Evolutionary conservation across 2,888 invertebrate genomes (phyloP), one percentile per base, ranked within the genome.

Genomic region (Heliconius hortense): DNA sequence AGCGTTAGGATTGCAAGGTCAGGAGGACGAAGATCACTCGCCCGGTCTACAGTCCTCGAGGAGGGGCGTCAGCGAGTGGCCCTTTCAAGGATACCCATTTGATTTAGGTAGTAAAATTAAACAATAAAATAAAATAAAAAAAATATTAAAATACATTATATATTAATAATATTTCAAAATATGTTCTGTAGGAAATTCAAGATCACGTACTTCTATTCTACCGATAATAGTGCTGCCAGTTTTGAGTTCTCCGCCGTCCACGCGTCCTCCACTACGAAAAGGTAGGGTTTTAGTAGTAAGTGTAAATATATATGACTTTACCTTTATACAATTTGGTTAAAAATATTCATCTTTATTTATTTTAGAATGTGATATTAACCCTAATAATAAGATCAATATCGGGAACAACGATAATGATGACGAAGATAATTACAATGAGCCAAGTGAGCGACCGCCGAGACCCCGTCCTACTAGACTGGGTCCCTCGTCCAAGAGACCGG

Each of bases 181-280:
- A 71, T 60, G 4, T 43, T 60, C 35, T 2, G 21, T 28, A 71
- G 71, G 60, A 35, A 71, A n/a, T 21, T 43, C 13, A 60, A 43
- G 62, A 62, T 63, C 74, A 18, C 63, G 62, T 13, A 28, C 43
- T 26, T 43, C 60, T 4, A 62, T 68, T 68, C 48, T 74, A 24
- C 69, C 69, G 1, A 69, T 74, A 26, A 53, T 74, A 31, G 69
- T 74, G 8, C 35, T 74, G 35, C 74, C 74, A 43, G 31, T 69
- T 18, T 13, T 63, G 21, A n/a, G 21, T 28, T 43, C 67, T n/a
- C 59, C 24, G 59, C 39, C 35, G 13, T 15, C 60, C 5, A 10
- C 63, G 0, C 62, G n/a, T 26, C 28, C 60, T 5, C 26, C 2
- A 21, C 43, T 18, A 62, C 21, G 43, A 15, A 10, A 43, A 62